phyloP scores from a whole-genome alignment of 2,888 invertebrate genomes.

The Deilephila elpenor region DNA sequence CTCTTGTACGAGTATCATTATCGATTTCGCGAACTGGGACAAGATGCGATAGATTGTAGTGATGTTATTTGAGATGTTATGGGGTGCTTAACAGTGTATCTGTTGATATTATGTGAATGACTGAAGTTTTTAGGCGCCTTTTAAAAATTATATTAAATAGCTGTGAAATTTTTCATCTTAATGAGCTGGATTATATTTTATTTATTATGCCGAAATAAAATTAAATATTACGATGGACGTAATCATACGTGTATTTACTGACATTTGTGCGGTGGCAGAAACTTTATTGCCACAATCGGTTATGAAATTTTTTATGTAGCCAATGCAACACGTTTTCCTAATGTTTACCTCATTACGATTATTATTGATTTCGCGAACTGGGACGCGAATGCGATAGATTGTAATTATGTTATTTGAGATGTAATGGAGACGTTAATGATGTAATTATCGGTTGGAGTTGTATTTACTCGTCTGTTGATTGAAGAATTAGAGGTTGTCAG shows the following conservation, averaged over 20 bases:
- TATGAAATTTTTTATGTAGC: no score
- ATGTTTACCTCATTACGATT: constrained; percentile 22
- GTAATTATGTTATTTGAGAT: neutral
- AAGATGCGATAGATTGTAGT: neutral
- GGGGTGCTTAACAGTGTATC: neutral
- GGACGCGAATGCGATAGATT: neutral
- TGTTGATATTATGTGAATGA: neutral
- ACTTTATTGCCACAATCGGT: no score
- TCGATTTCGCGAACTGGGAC: constrained; percentile 18
- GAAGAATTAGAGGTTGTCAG: no score
- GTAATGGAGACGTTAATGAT: neutral
- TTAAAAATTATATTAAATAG: no score
- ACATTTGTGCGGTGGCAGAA: no score
- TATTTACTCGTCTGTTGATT: neutral
- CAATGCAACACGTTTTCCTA: constrained; percentile 1
- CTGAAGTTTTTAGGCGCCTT: no score
- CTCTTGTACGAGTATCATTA: constrained; percentile 9
- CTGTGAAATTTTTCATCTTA: no score
- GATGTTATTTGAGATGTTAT: neutral
- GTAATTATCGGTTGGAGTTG: neutral
- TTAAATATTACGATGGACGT: no score
- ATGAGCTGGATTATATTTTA: no score
- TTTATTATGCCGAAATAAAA: no score
- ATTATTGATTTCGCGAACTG: constrained; percentile 19
- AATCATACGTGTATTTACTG: no score